A percentile compares a stretch with the other conserved stretches of the same genome.
phyloP scores from a whole-genome alignment of 1,140 invertebrate genomes.

The Microplitis mediator region DNA sequence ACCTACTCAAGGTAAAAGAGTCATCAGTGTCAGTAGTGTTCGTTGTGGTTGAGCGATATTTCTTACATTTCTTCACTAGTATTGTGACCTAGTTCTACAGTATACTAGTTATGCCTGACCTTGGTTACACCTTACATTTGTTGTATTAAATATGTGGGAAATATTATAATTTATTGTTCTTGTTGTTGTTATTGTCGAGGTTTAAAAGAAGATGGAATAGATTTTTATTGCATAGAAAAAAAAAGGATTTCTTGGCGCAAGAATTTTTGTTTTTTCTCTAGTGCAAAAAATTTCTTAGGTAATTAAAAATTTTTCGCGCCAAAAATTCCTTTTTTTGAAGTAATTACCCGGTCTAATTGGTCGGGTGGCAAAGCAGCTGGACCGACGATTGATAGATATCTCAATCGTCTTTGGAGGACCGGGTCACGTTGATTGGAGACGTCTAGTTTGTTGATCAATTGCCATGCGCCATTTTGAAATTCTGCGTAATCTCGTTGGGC shows the following conservation, averaged over 20 bases:
- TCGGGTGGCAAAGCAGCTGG: constrained; percentile 82
- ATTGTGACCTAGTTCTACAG: too few relatives aligned
- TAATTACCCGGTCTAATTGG: constrained; percentile 80
- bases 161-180: not conserved
- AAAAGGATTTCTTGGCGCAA: too few relatives aligned
- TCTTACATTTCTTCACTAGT: too few relatives aligned
- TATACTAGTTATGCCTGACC: not conserved
- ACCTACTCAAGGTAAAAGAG: not conserved
- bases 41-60: not conserved
- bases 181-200: not conserved
- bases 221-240: too few relatives aligned
- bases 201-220: constrained; percentile 1
- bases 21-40: not conserved
- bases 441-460: constrained; percentile 72
- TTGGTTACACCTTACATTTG: not conserved
- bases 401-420: constrained; percentile 74
- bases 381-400: constrained; percentile 80
- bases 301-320: too few relatives aligned
- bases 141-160: not conserved
- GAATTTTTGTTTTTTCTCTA: too few relatives aligned
- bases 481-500: constrained; percentile 80
- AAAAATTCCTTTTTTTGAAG: too few relatives aligned
- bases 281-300: too few relatives aligned
- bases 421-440: constrained; percentile 72
- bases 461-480: constrained; percentile 78